These are phyloP conservation scores for Tachina grossa DNA, from an alignment of 2,888 invertebrate genomes.

Conservation along the genomic window DNA sequence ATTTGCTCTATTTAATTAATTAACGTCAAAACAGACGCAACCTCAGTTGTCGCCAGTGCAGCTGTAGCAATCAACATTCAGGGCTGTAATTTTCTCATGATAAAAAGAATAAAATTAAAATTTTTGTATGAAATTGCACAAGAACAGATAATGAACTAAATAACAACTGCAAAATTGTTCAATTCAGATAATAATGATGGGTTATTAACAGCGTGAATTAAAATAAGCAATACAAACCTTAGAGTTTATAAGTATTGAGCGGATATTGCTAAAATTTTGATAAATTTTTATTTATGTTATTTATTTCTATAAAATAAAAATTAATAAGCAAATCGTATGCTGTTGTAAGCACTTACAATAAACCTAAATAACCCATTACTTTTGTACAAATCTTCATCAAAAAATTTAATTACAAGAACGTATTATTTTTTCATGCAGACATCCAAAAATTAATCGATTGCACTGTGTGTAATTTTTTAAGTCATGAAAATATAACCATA, in stretches of 20 bases:
- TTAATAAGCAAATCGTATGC: not conserved
- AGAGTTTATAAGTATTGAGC: no score
- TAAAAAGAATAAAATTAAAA: constrained; percentile 47
- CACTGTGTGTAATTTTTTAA: no score
- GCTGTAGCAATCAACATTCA: constrained; percentile 7
- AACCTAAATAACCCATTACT: not conserved
- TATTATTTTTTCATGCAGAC: no score
- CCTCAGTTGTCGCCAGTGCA: not conserved
- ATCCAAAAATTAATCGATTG: no score
- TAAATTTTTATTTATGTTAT: no score
- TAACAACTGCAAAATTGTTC: constrained; percentile 4
- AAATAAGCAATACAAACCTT: not conserved
- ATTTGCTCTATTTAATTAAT: constrained; percentile 39
- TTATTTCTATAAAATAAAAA: no score
- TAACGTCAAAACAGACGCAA: not conserved
- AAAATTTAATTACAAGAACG: no score
- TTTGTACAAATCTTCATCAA: not conserved
- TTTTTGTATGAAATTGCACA: constrained; percentile 47
- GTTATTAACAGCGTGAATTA: not conserved
- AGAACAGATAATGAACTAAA: constrained; percentile 24
- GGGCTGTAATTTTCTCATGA: constrained; percentile 19
- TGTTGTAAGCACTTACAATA: not conserved
- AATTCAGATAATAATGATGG: constrained; percentile 5
- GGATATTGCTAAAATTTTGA: no score
- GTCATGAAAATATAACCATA: no score